These are phyloP conservation scores for Trematocara macrostoma DNA, from an alignment of 2,113 vertebrate species.

Conservation along the genomic window DNA sequence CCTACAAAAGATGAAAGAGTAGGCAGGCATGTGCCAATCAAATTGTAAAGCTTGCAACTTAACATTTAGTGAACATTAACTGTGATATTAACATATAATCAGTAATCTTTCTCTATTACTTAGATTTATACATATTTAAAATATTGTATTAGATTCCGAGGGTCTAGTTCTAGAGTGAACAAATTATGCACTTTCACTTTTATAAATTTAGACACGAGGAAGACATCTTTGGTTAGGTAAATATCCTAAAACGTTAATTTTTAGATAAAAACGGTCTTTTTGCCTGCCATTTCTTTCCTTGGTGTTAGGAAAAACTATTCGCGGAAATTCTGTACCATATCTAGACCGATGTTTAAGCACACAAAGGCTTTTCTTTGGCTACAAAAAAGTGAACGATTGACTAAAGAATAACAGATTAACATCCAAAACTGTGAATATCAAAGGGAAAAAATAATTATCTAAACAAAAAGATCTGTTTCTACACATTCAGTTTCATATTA, in stretches of 20 bases:
- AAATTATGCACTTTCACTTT: neutral
- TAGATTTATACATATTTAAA: neutral
- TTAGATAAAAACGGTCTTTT: neutral
- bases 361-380: neutral
- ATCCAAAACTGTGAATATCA: neutral
- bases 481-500: neutral
- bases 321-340: neutral
- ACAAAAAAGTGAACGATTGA: neutral
- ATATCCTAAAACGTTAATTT: neutral
- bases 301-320: neutral
- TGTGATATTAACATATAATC: neutral
- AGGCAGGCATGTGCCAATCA: neutral
- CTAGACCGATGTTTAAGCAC: neutral
- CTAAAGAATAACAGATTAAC: neutral
- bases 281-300: neutral
- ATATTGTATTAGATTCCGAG: neutral
- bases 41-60: neutral
- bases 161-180: neutral
- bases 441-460: neutral
- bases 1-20: neutral
- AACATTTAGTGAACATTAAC: neutral
- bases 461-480: neutral
- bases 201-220: neutral
- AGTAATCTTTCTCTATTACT: neutral
- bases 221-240: neutral